Evolutionary conservation across 2,113 vertebrate species (phyloP).

Genomic region (Petroica traversi): DNA sequence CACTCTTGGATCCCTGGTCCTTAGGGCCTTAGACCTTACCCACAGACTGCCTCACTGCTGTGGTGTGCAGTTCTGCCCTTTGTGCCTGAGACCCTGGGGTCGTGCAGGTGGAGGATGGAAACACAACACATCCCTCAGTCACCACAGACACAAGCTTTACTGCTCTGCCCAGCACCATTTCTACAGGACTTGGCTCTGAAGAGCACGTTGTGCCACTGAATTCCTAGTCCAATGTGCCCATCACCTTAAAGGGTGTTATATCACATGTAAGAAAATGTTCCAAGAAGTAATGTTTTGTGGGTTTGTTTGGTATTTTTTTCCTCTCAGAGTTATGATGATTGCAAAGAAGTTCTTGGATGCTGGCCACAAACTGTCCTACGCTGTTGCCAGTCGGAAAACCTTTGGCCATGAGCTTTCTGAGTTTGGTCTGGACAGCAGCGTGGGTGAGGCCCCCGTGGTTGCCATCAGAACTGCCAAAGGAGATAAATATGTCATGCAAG

Average conservation of each 20-base stretch:
- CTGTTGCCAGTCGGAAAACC: constrained; percentile 86
- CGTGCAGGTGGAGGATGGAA: not conserved
- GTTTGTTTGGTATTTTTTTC: not conserved
- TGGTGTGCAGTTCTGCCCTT: not conserved
- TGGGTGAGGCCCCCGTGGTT: constrained; percentile 87
- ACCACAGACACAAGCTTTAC: not conserved
- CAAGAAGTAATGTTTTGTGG: not conserved
- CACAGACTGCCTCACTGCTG: not conserved
- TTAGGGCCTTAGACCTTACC: not conserved
- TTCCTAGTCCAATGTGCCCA: fast-evolving
- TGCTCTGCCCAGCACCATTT: not conserved
- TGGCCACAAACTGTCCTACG: constrained; percentile 87
- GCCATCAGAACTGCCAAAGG: constrained; percentile 89
- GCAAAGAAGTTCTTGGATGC: constrained; percentile 92
- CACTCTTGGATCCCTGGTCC: not conserved
- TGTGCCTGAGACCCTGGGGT: not conserved
- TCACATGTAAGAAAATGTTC: not conserved
- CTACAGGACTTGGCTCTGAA: not conserved
- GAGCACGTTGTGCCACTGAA: not conserved
- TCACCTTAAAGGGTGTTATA: not conserved
- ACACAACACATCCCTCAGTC: fast-evolving
- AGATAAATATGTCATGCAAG: constrained; percentile 93
- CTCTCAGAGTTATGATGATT: constrained; percentile 92
- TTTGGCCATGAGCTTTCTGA: constrained; percentile 89
- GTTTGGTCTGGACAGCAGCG: constrained; percentile 84